Percentiles rank a stretch among this genome's conserved stretches.
These are phyloP conservation scores for Sycophila sp. DNA, from an alignment of 1,140 invertebrate genomes.

Conservation along the genomic window DNA sequence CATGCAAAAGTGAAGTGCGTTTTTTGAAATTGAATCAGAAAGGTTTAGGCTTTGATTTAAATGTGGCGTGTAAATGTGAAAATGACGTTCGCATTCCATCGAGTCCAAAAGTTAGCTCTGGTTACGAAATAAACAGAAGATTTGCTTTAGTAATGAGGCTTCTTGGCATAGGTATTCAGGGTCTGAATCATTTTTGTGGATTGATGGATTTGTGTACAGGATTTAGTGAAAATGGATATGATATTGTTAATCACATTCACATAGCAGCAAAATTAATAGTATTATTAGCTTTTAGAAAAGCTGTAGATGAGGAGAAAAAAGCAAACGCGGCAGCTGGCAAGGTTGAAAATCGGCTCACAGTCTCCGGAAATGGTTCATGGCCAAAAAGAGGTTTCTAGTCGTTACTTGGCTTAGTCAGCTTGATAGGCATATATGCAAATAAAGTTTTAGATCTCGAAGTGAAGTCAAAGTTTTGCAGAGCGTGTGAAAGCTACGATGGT, in stretches of 20 bases:
- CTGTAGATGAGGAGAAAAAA: constrained; percentile 33
- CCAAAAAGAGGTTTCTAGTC: constrained; percentile 34
- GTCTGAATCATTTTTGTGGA: too few species aligned
- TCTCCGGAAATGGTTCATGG: constrained; percentile 41
- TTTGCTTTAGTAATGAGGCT: constrained; percentile 39
- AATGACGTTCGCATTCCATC: constrained; percentile 27
- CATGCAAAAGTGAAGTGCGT: constrained; percentile 34
- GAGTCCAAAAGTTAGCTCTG: constrained; percentile 31
- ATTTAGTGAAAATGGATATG: too few species aligned
- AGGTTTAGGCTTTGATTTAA: constrained; percentile 40
- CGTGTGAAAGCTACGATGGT: too few species aligned
- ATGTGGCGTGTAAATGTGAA: constrained; percentile 36
- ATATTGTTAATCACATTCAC: neutral
- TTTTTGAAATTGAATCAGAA: constrained; percentile 41
- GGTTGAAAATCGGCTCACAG: constrained; percentile 16
- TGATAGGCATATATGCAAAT: constrained; percentile 32
- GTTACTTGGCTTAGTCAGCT: constrained; percentile 19
- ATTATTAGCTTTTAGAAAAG: constrained; percentile 31
- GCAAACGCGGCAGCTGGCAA: constrained; percentile 17
- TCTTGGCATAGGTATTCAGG: constrained; percentile 36
- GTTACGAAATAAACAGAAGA: constrained; percentile 41
- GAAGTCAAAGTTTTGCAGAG: too few species aligned
- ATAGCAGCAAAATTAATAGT: constrained; percentile 30
- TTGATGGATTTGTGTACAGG: too few species aligned
- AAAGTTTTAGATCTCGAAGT: too few species aligned